Percentiles rank a stretch among this genome's conserved stretches.
Conservation (phyloP, 2,113 vertebrate genomes). For the Chloropsis hardwickii region DNA sequence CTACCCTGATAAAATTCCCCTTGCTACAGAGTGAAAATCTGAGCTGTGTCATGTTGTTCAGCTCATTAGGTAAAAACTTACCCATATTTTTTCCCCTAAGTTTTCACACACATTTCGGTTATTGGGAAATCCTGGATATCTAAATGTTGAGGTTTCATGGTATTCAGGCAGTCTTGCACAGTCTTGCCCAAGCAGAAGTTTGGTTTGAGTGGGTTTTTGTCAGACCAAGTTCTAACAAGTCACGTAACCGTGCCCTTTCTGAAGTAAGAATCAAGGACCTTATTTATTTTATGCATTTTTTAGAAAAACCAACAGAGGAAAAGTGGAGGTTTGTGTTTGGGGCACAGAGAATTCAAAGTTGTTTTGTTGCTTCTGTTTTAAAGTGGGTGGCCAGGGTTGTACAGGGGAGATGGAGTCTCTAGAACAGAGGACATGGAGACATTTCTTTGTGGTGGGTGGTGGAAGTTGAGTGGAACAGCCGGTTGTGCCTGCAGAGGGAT, state of each 20-base stretch:
- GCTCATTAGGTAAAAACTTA: background rate
- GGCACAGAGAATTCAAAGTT: background rate
- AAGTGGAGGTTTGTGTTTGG: background rate
- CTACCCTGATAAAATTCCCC: background rate
- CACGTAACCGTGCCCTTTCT: fast-evolving
- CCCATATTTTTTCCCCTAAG: background rate
- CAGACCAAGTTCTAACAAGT: background rate
- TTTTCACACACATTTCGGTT: background rate
- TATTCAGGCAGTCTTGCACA: background rate
- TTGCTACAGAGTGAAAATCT: background rate
- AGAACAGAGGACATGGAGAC: background rate
- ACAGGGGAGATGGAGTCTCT: background rate
- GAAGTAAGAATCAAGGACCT: background rate
- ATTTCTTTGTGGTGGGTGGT: background rate
- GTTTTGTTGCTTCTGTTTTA: background rate
- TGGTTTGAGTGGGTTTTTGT: background rate
- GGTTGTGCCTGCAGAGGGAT: background rate
- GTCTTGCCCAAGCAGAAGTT: background rate
- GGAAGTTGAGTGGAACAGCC: background rate
- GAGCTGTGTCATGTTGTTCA: background rate
- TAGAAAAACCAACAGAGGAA: background rate
- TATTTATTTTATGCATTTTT: background rate
- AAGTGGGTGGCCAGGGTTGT: background rate
- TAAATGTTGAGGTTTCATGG: background rate
- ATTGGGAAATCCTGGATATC: background rate